phyloP scores from a whole-genome alignment of 2,888 invertebrate genomes.

The Hartigia nigra region DNA sequence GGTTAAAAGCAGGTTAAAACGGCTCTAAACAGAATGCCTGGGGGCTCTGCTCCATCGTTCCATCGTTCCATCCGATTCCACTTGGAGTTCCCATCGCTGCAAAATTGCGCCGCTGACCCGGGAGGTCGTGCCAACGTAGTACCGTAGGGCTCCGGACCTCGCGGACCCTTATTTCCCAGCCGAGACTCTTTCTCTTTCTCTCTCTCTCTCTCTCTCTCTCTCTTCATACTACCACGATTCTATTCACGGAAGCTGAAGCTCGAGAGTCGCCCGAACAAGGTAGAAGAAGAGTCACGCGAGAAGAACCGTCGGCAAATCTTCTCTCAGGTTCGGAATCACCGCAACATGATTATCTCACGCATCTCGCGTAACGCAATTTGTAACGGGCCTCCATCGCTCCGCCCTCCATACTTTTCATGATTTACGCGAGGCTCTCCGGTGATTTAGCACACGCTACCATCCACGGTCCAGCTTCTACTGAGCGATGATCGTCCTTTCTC shows the following conservation, averaged over 20 bases:
- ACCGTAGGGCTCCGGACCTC: background rate
- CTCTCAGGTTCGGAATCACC: background rate
- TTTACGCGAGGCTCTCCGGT: constrained; percentile 35
- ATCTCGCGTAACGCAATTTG: constrained; percentile 30
- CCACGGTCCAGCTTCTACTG: background rate
- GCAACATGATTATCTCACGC: constrained; percentile 26
- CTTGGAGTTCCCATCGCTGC: constrained; percentile 49
- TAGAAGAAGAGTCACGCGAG: background rate
- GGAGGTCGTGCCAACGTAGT: constrained; percentile 37
- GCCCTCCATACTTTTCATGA: background rate
- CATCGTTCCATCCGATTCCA: too few relatives aligned
- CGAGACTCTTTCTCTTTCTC: constrained; percentile 14
- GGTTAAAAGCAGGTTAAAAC: background rate
- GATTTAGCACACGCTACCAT: too few relatives aligned
- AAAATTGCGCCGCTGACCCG: constrained; percentile 52
- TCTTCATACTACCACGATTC: constrained; percentile 3
- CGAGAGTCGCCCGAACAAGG: background rate
- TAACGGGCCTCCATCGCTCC: constrained; percentile 14
- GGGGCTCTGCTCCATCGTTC: constrained; percentile 4
- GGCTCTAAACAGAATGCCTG: constrained; percentile 5
- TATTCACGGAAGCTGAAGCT: background rate
- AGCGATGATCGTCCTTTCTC: background rate
- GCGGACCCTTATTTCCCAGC: background rate
- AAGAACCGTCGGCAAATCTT: background rate
- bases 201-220: constrained; percentile 13